These are phyloP conservation scores for Plutella xylostella DNA, from an alignment of 2,888 invertebrate species.

Conservation along the genomic window DNA sequence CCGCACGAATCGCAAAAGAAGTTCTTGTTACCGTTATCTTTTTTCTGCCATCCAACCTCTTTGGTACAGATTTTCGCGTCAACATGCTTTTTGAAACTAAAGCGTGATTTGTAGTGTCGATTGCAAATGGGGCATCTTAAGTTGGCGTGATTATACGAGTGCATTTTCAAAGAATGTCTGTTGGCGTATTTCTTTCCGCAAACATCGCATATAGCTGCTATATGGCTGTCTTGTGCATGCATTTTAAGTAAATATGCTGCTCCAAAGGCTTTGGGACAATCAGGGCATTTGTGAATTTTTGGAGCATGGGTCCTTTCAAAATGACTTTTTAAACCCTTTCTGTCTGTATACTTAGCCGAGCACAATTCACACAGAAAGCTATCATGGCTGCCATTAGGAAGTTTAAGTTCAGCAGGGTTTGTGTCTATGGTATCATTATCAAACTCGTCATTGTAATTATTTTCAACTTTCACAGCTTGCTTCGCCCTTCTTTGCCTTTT, in stretches of 20 bases:
- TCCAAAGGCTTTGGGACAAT: slow-evolving; percentile 26
- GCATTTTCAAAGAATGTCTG: slow-evolving; percentile 21
- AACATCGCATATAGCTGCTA: slow-evolving; percentile 22
- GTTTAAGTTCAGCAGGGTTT: too few relatives aligned
- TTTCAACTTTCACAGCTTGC: slow-evolving; percentile 11
- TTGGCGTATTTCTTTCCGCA: slow-evolving; percentile 30
- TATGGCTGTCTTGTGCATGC: too few relatives aligned
- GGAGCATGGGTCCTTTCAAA: slow-evolving; percentile 27
- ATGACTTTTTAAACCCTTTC: slow-evolving; percentile 23
- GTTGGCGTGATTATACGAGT: slow-evolving; percentile 23
- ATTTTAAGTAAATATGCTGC: slow-evolving; percentile 17
- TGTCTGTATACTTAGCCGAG: slow-evolving; percentile 18
- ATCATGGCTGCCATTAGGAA: too few relatives aligned
- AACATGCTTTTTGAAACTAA: slow-evolving; percentile 25
- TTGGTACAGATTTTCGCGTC: slow-evolving; percentile 21
- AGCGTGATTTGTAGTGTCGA: slow-evolving; percentile 25
- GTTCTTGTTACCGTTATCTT: too few relatives aligned
- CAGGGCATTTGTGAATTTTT: slow-evolving; percentile 24
- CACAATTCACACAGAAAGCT: slow-evolving; percentile 23
- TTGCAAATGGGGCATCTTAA: slow-evolving; percentile 27
- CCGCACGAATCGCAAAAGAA: slow-evolving; percentile 27
- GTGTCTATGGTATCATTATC: too few relatives aligned
- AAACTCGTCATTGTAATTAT: neutral
- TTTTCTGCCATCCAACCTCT: slow-evolving; percentile 5
- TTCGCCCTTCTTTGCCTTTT: slow-evolving; percentile 10